A percentile compares a stretch with the other conserved stretches of the same genome.
Conservation (phyloP, 2,113 vertebrate species). For the Crypturellus undulatus region DNA sequence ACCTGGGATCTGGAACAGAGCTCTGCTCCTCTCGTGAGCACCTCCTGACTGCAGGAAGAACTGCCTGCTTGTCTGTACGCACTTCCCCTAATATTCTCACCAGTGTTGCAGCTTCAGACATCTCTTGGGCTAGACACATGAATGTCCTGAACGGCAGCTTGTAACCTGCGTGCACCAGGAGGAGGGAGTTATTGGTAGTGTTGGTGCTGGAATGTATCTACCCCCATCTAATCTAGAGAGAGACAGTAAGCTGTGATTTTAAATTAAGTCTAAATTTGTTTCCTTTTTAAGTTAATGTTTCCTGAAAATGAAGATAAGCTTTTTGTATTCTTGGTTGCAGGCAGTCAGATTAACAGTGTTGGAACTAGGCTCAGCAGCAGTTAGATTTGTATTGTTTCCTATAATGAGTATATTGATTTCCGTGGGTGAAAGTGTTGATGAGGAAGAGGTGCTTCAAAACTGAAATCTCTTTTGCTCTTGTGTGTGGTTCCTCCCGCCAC, state of each 20-base stretch:
- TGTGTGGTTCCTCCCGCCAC: background rate
- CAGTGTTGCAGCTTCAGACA: background rate
- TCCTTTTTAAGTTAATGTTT: background rate
- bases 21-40: background rate
- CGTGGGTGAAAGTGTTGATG: background rate
- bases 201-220: background rate
- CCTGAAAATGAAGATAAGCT: background rate
- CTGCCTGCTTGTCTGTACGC: background rate
- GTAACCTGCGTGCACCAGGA: background rate
- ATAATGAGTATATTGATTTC: background rate
- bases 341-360: background rate
- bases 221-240: background rate
- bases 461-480: background rate
- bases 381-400: background rate
- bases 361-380: background rate
- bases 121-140: background rate
- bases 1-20: conserved; percentile 15
- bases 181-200: background rate
- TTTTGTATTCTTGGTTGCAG: background rate
- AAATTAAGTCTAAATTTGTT: background rate
- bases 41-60: background rate
- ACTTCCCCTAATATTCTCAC: background rate
- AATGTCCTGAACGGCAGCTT: background rate
- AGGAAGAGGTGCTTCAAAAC: background rate
- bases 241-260: background rate